Percentiles rank a stretch among this genome's conserved stretches.
Conservation (phyloP, 2,888 invertebrate genomes). For the Cephonodes hylas region DNA sequence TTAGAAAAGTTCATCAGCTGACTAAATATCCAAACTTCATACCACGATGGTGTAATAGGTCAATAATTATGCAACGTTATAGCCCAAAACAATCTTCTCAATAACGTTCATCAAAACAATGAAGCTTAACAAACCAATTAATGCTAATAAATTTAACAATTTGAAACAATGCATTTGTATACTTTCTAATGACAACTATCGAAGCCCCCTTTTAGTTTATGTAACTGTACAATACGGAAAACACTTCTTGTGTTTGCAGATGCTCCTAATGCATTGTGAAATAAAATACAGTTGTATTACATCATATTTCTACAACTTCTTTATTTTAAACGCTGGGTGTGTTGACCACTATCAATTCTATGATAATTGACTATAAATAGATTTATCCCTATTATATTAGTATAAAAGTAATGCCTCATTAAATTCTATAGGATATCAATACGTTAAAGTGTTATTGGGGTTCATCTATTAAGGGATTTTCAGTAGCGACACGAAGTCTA, state of each 20-base stretch:
- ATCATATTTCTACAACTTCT: background rate
- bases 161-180: slow-evolving; percentile 6
- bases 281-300: background rate
- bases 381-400: too few relatives aligned
- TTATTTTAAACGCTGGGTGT: background rate
- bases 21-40: background rate
- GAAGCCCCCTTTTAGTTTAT: background rate
- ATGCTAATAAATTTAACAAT: slow-evolving; percentile 22
- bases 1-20: background rate
- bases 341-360: too few relatives aligned
- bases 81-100: background rate
- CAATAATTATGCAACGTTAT: background rate
- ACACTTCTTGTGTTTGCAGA: background rate
- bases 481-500: too few relatives aligned
- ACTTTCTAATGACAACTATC: slow-evolving; percentile 24
- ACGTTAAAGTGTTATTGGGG: too few relatives aligned
- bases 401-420: too few relatives aligned
- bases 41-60: slow-evolving; percentile 1
- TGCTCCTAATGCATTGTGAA: background rate
- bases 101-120: background rate
- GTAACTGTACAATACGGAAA: background rate
- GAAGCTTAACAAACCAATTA: slow-evolving; percentile 16
- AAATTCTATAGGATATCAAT: too few relatives aligned
- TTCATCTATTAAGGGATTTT: too few relatives aligned
- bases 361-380: too few relatives aligned